phyloP scores from a whole-genome alignment of 1,140 invertebrate genomes.

The Lasioglossum albipes region DNA sequence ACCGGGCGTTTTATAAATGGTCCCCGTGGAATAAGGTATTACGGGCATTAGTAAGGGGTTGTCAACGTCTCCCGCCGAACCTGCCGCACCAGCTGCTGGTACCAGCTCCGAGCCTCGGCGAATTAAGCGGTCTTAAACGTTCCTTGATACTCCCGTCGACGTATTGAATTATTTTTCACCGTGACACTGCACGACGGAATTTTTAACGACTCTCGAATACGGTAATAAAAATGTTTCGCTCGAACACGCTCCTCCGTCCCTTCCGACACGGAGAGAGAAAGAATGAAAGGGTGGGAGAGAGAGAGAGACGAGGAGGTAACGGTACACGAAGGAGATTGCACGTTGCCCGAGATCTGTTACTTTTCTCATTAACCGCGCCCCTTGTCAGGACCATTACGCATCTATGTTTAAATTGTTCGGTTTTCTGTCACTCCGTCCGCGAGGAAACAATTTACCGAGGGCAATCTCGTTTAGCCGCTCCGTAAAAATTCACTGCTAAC shows the following conservation, averaged over 20 bases:
- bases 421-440: not conserved
- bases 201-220: constrained; percentile 50
- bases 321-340: not conserved
- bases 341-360: not conserved
- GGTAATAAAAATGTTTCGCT: constrained; percentile 50
- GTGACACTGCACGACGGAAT: constrained; percentile 49
- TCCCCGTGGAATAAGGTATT: constrained; percentile 64
- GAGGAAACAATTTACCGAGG: not conserved
- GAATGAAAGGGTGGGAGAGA: too few relatives aligned
- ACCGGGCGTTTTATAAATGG: constrained; percentile 67
- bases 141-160: constrained; percentile 70
- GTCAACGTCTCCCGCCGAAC: constrained; percentile 59
- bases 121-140: constrained; percentile 70
- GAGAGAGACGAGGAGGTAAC: not conserved
- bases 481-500: too few relatives aligned
- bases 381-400: not conserved
- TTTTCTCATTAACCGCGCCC: not conserved
- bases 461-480: too few relatives aligned
- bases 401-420: not conserved
- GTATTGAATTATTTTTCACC: constrained; percentile 62
- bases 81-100: constrained; percentile 54
- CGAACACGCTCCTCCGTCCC: too few relatives aligned
- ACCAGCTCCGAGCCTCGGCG: constrained; percentile 45
- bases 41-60: constrained; percentile 68
- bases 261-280: not conserved